Percentiles rank a stretch among this genome's conserved stretches.
Evolutionary conservation across 2,888 invertebrate species (phyloP).

Genomic region (Alcis repandata): DNA sequence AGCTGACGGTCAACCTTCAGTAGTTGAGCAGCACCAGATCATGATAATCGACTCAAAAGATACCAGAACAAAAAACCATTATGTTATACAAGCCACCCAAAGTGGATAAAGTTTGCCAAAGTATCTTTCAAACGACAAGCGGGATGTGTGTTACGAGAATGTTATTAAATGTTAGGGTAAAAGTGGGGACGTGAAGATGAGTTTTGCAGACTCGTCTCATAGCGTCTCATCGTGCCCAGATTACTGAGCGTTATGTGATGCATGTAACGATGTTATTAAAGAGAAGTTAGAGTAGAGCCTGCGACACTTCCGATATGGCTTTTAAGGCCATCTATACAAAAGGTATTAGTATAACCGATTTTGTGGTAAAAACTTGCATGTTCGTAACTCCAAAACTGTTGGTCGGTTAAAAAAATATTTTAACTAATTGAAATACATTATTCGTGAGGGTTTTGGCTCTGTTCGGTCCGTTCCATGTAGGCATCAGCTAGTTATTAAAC

Average conservation of each 20-base stretch:
- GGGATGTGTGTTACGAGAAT: constrained; percentile 3
- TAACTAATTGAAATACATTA: too few species aligned
- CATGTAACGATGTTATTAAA: constrained; percentile 23
- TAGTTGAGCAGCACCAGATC: too few species aligned
- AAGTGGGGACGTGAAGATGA: constrained; percentile 14
- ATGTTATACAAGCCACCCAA: neutral
- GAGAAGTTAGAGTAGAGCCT: neutral
- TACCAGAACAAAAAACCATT: neutral
- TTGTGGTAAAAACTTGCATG: too few species aligned
- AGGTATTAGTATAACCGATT: too few species aligned
- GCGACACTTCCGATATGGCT: constrained; percentile 4
- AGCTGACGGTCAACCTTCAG: too few species aligned
- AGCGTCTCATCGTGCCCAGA: constrained; percentile 11
- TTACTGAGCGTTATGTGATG: constrained; percentile 24
- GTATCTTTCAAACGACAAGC: constrained; percentile 4
- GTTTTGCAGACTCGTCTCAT: constrained; percentile 3
- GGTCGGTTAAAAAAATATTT: neutral
- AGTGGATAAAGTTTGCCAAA: constrained; percentile 9
- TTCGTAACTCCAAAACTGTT: too few species aligned
- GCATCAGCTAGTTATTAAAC: too few species aligned
- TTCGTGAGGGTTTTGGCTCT: too few species aligned
- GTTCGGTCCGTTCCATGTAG: too few species aligned
- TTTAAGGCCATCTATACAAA: too few species aligned
- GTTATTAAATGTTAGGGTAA: constrained; percentile 19
- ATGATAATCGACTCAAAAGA: neutral